phyloP scores from a whole-genome alignment of 2,113 vertebrate species.

The Phaethon lepturus region DNA sequence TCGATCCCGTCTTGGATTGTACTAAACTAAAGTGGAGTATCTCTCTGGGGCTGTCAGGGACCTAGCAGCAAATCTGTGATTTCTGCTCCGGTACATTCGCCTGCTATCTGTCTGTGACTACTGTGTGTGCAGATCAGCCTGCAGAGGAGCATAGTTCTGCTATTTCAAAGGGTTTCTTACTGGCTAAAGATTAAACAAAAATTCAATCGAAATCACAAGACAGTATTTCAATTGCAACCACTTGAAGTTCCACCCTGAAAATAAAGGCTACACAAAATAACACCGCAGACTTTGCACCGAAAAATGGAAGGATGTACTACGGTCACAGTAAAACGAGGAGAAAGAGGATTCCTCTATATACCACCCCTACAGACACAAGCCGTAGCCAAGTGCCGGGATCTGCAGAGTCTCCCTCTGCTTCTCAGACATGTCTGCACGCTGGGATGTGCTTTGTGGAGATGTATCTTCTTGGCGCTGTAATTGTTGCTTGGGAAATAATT shows the following conservation, averaged over 20 bases:
- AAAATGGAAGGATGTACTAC: background rate
- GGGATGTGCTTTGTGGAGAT: background rate
- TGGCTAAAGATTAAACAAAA: slow-evolving; percentile 15
- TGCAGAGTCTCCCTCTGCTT: background rate
- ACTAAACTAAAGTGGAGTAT: background rate
- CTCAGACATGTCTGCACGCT: accelerated
- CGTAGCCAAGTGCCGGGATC: background rate
- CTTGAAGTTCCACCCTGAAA: background rate
- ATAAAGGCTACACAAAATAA: background rate
- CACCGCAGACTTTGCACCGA: background rate
- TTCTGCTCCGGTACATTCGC: background rate
- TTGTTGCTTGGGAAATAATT: background rate
- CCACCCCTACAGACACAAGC: background rate
- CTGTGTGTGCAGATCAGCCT: background rate
- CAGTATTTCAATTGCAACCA: background rate
- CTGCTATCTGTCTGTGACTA: background rate
- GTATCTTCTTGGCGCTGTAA: background rate
- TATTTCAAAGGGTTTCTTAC: background rate
- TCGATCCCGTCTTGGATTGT: too few species aligned
- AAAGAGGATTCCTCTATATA: background rate
- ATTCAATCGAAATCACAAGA: background rate
- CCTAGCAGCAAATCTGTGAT: background rate
- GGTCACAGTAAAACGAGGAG: background rate
- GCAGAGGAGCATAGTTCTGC: background rate
- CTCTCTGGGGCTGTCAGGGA: background rate